Percentiles rank a stretch among this genome's conserved stretches.
Evolutionary conservation across 2,888 invertebrate species (phyloP).

Genomic region (Arctia plantaginis): DNA sequence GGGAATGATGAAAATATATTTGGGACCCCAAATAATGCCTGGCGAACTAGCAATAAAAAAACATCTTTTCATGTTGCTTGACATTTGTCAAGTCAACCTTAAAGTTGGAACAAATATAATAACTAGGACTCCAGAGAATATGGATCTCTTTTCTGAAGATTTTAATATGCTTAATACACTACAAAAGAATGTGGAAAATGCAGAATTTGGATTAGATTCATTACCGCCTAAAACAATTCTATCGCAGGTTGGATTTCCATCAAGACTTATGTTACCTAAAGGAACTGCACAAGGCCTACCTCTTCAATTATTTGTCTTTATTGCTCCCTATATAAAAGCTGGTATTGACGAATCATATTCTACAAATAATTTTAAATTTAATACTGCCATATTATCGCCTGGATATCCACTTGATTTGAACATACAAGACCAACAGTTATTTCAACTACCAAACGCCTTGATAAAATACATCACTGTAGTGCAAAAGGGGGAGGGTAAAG

Average conservation of each 20-base stretch:
- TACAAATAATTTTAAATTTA: conserved; percentile 73
- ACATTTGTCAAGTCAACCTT: conserved; percentile 86
- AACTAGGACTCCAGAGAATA: conserved; percentile 87
- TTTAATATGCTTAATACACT: conserved; percentile 87
- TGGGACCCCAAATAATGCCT: conserved; percentile 90
- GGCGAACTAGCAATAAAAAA: conserved; percentile 82
- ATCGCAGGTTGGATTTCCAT: conserved; percentile 88
- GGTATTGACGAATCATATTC: conserved; percentile 65
- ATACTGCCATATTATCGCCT: conserved; percentile 75
- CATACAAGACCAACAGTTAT: conserved; percentile 79
- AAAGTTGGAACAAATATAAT: conserved; percentile 88
- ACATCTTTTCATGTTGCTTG: conserved; percentile 87
- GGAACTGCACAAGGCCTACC: conserved; percentile 89
- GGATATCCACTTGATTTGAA: conserved; percentile 92
- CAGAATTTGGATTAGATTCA: conserved; percentile 83
- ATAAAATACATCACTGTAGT: conserved; percentile 71
- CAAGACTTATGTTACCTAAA: conserved; percentile 89
- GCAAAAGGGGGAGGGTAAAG: conserved; percentile 65
- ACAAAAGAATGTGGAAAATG: conserved; percentile 87
- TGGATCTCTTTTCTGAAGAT: conserved; percentile 86
- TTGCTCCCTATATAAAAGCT: conserved; percentile 83
- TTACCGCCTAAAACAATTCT: conserved; percentile 80
- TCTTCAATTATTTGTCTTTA: conserved; percentile 88
- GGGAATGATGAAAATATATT: conserved; percentile 88
- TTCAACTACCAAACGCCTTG: conserved; percentile 73